Conservation (phyloP, 2,113 vertebrate genomes). For the Platichthys flesus region DNA sequence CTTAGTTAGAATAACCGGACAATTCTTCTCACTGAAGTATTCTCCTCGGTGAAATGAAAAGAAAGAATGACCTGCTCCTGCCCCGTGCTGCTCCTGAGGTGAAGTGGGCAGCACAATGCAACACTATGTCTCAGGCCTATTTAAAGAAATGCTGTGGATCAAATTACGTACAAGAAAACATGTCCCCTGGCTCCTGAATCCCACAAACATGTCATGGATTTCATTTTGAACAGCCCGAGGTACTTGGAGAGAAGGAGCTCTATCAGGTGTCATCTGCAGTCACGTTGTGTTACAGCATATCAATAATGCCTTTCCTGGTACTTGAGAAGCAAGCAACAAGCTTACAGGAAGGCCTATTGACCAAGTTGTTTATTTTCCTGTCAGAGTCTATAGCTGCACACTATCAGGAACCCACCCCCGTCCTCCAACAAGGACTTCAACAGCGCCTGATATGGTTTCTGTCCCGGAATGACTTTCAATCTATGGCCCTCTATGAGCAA, state of each 20-base stretch:
- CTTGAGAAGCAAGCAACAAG: constrained; percentile 75
- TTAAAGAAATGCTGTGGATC: constrained; percentile 19
- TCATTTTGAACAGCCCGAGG: constrained; percentile 31
- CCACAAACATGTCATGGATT: constrained; percentile 49
- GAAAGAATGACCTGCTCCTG: constrained; percentile 8
- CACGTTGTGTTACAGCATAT: constrained; percentile 63
- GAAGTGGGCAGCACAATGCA: neutral
- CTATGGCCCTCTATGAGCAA: constrained; percentile 23
- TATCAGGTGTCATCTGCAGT: constrained; percentile 69
- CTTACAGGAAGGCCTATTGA: constrained; percentile 85
- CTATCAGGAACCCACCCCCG: constrained; percentile 70
- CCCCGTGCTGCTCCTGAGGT: neutral
- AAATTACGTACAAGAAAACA: constrained; percentile 39
- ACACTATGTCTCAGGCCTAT: constrained; percentile 11
- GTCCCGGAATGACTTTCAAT: constrained; percentile 57
- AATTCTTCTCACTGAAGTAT: constrained; percentile 31
- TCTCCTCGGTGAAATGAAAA: constrained; percentile 1
- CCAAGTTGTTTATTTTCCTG: constrained; percentile 77
- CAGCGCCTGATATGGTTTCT: constrained; percentile 68
- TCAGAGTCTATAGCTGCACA: constrained; percentile 69
- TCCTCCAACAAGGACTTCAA: constrained; percentile 51
- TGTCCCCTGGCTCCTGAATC: constrained; percentile 36
- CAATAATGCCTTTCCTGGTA: constrained; percentile 75
- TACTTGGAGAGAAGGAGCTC: constrained; percentile 41
- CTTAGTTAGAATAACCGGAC: constrained; percentile 37